Conservation (phyloP, 2,113 vertebrate genomes). For the Fregetta grallaria region DNA sequence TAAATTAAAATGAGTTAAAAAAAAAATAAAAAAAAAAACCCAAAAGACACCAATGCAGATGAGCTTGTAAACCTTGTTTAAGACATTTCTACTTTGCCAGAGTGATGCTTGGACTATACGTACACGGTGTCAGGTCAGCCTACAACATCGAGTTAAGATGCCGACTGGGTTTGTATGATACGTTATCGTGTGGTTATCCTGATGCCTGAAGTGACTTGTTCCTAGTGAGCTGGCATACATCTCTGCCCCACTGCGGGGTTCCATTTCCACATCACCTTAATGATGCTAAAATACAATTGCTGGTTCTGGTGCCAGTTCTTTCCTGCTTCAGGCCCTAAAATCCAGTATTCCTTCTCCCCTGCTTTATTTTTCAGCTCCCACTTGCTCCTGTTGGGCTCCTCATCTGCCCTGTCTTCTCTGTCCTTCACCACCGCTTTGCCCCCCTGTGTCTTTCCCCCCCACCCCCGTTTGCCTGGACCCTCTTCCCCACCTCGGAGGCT, state of each 20-base stretch:
- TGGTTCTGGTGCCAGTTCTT: neutral
- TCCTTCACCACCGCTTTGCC: neutral
- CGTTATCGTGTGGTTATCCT: fast-evolving
- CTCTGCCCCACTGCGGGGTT: neutral
- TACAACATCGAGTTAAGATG: fast-evolving
- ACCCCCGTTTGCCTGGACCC: neutral
- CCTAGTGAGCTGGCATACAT: neutral
- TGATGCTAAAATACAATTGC: neutral
- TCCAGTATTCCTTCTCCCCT: neutral
- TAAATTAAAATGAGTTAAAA: neutral
- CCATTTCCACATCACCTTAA: neutral
- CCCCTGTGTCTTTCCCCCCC: neutral
- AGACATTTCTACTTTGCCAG: neutral
- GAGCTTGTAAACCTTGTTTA: neutral
- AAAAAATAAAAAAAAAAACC: too few relatives aligned
- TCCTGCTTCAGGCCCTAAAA: neutral
- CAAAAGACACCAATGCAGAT: neutral
- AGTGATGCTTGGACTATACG: neutral
- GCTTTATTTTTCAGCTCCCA: neutral
- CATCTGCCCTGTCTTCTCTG: neutral
- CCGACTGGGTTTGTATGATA: neutral
- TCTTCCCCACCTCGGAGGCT: neutral
- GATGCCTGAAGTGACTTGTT: neutral
- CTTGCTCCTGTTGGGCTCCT: neutral
- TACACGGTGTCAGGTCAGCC: neutral